These are phyloP conservation scores for Pogona vitticeps DNA, from an alignment of 2,113 vertebrate genomes.

Conservation along the genomic window DNA sequence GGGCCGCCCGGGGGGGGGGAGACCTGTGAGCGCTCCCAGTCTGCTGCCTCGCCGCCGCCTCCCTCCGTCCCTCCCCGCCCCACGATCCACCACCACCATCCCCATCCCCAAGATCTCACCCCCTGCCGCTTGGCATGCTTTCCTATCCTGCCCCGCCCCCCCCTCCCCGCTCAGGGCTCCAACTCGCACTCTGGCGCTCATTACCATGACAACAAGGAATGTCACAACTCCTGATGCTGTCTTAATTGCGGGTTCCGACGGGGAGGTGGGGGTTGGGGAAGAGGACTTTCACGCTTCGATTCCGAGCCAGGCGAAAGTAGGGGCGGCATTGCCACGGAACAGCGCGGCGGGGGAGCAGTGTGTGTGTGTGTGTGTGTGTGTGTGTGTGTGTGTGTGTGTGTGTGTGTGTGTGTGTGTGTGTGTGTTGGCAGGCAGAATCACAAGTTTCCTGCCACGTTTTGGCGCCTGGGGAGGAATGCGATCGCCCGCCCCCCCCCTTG, in stretches of 20 bases:
- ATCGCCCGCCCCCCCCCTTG: too few relatives aligned
- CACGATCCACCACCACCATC: too few relatives aligned
- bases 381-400: neutral
- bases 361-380: too few relatives aligned
- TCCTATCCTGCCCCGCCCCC: neutral
- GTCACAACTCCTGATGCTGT: constrained; percentile 52
- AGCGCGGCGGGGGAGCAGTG: neutral
- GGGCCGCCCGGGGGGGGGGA: neutral
- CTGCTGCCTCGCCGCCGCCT: too few relatives aligned
- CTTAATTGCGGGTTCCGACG: constrained; percentile 57
- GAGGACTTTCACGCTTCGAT: neutral
- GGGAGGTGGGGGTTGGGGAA: neutral
- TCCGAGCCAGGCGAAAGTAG: neutral
- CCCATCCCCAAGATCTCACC: too few relatives aligned
- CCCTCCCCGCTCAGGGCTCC: constrained; percentile 2
- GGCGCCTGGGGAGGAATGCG: too few relatives aligned
- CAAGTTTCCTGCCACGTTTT: neutral
- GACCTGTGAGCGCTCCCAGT: too few relatives aligned
- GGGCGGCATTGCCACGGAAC: neutral
- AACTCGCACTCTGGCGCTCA: constrained; percentile 57
- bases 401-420: too few relatives aligned
- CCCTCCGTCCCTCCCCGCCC: too few relatives aligned
- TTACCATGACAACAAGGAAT: constrained; percentile 70
- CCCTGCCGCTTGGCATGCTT: neutral
- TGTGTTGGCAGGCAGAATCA: too few relatives aligned